Percentiles rank a stretch among this genome's conserved stretches.
Evolutionary conservation across 35 echinoderm and acorn worm genomes (phyloP).

Genomic region (Ptychodera flava): DNA sequence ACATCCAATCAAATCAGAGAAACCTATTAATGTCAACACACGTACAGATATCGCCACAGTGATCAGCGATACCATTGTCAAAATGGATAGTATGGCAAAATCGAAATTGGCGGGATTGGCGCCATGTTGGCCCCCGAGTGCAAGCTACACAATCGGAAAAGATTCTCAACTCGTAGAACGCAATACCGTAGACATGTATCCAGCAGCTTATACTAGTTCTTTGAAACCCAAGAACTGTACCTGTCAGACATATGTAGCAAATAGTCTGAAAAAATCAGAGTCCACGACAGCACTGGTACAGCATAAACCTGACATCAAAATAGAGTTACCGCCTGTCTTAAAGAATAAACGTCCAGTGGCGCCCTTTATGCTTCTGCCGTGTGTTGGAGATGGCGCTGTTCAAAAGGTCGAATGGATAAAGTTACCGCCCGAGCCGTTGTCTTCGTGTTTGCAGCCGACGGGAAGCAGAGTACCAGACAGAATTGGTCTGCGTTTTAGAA

Average conservation of each 20-base stretch:
- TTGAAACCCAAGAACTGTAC: conserved; percentile 17
- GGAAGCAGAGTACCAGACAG: conserved; percentile 57
- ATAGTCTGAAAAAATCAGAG: not conserved
- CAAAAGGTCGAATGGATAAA: conserved; percentile 6
- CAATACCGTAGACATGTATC: conserved; percentile 40
- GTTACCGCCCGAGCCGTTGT: conserved; percentile 65
- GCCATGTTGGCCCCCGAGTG: conserved; percentile 85
- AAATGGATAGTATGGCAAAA: not conserved
- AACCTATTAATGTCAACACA: too few species aligned
- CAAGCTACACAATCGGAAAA: conserved; percentile 56
- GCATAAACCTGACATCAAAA: not conserved
- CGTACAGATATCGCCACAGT: too few species aligned
- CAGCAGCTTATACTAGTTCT: conserved; percentile 34
- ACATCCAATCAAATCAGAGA: too few species aligned
- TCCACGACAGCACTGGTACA: not conserved
- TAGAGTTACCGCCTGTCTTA: not conserved
- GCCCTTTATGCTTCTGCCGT: not conserved
- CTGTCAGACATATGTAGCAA: too few species aligned
- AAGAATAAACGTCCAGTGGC: not conserved
- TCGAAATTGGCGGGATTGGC: conserved; percentile 42
- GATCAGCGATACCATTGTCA: not conserved
- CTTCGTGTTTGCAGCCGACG: conserved; percentile 53
- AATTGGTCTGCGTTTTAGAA: conserved; percentile 74
- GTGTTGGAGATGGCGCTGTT: not conserved
- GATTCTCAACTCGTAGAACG: conserved; percentile 71